phyloP scores from a whole-genome alignment of 2,888 invertebrate genomes.

The Beris chalybata region DNA sequence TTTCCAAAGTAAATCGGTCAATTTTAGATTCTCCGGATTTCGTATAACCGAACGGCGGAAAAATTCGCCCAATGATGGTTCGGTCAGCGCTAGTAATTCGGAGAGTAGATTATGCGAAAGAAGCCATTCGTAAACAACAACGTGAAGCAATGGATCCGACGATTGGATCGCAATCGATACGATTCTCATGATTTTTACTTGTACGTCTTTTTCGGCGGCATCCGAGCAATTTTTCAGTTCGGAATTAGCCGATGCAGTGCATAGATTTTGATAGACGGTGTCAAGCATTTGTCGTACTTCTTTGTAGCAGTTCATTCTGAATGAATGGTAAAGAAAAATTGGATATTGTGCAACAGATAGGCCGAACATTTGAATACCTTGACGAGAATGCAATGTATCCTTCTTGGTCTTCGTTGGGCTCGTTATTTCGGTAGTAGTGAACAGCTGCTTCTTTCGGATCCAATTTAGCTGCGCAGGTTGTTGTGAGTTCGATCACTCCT shows the following conservation, averaged over 20 bases:
- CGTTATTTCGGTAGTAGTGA: conserved; percentile 84
- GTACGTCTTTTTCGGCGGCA: conserved; percentile 43
- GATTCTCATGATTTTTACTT: conserved; percentile 61
- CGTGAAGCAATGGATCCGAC: conserved; percentile 86
- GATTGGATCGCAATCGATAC: conserved; percentile 69
- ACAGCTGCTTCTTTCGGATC: conserved; percentile 88
- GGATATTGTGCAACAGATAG: neutral
- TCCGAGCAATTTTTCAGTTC: conserved; percentile 42
- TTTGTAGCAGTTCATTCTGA: conserved; percentile 85
- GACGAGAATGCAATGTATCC: conserved; percentile 74
- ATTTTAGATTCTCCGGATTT: conserved; percentile 62
- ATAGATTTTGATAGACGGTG: conserved; percentile 52
- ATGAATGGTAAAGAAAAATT: neutral
- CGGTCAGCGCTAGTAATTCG: conserved; percentile 64
- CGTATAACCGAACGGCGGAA: conserved; percentile 55
- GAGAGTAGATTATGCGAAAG: conserved; percentile 72
- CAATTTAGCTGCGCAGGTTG: conserved; percentile 80
- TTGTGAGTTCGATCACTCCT: conserved; percentile 86
- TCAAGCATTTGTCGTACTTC: conserved; percentile 81
- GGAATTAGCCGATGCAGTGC: conserved; percentile 47
- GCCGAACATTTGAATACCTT: conserved; percentile 50
- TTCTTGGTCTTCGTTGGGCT: conserved; percentile 80
- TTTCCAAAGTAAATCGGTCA: conserved; percentile 90
- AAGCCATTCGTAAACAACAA: conserved; percentile 92
- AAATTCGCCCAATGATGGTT: conserved; percentile 56